Conservation (phyloP, 2,113 vertebrate genomes). For the Dendropsophus ebraccatus region DNA sequence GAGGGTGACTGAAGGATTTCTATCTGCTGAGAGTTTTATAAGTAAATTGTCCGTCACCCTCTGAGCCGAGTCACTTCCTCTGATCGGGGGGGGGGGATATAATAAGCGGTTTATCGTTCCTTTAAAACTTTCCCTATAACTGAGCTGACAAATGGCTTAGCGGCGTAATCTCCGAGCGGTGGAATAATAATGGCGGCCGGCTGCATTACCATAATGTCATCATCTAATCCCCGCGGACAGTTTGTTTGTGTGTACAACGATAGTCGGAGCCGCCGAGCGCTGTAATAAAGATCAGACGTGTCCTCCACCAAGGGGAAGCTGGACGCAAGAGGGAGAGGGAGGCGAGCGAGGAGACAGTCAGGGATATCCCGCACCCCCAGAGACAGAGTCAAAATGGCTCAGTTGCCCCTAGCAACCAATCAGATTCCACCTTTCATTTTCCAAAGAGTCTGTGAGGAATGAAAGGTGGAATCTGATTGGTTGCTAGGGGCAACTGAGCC, state of each 20-base stretch:
- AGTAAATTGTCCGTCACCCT: neutral
- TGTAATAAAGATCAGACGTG: neutral
- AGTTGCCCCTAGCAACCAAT: too few species aligned
- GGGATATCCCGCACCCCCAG: too few species aligned
- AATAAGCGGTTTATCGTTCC: neutral
- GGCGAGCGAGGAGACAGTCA: too few species aligned
- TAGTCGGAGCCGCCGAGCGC: neutral
- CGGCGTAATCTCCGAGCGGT: neutral
- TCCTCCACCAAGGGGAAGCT: neutral
- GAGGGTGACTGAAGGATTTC: neutral
- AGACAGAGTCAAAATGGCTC: too few species aligned
- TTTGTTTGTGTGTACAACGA: constrained; percentile 42
- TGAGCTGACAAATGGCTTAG: constrained; percentile 10
- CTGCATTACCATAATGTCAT: constrained; percentile 45
- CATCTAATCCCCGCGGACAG: constrained; percentile 26
- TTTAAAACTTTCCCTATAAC: neutral
- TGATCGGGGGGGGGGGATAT: neutral
- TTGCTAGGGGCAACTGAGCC: too few species aligned
- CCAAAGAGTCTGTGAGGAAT: too few species aligned
- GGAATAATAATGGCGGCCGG: constrained; percentile 33
- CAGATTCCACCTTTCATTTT: too few species aligned
- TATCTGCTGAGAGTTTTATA: neutral
- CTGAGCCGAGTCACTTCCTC: neutral
- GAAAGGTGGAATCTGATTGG: too few species aligned
- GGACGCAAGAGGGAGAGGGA: too few species aligned